A percentile compares a stretch with the other conserved stretches of the same genome.
Conservation (phyloP, 2,888 invertebrate genomes). For the Artemia sinica region DNA sequence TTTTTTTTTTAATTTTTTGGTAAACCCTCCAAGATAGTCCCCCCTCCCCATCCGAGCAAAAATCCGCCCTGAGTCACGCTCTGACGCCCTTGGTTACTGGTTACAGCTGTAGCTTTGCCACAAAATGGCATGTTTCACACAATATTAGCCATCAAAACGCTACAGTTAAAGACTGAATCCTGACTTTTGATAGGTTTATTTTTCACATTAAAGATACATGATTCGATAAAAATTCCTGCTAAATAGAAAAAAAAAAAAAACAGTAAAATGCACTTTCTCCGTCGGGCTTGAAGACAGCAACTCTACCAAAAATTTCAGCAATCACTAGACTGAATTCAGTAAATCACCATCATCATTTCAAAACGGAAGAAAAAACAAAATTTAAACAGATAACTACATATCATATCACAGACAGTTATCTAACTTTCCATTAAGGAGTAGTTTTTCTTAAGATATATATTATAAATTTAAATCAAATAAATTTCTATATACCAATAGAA, state of each 20-base stretch:
- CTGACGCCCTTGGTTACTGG: no score
- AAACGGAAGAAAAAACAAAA: background rate
- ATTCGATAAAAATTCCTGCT: slow-evolving; percentile 10
- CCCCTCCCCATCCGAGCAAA: no score
- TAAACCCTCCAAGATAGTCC: no score
- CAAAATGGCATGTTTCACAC: no score
- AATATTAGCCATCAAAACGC: no score
- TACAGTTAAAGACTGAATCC: no score
- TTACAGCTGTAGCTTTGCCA: no score
- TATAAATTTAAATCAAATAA: background rate
- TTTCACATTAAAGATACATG: no score
- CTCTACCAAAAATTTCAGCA: background rate
- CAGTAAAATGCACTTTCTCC: slow-evolving; percentile 5
- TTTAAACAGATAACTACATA: slow-evolving; percentile 3
- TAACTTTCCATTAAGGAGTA: background rate
- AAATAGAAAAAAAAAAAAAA: slow-evolving; percentile 14
- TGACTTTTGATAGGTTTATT: no score
- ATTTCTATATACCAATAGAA: slow-evolving; percentile 1
- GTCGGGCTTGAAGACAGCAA: background rate
- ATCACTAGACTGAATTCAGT: background rate
- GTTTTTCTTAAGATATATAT: background rate
- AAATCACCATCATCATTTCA: slow-evolving; percentile 1
- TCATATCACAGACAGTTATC: slow-evolving; percentile 12
- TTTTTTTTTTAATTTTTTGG: no score
- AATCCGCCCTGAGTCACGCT: no score